Conservation (phyloP, 2,888 invertebrate species). For the Nomada fucata region DNA sequence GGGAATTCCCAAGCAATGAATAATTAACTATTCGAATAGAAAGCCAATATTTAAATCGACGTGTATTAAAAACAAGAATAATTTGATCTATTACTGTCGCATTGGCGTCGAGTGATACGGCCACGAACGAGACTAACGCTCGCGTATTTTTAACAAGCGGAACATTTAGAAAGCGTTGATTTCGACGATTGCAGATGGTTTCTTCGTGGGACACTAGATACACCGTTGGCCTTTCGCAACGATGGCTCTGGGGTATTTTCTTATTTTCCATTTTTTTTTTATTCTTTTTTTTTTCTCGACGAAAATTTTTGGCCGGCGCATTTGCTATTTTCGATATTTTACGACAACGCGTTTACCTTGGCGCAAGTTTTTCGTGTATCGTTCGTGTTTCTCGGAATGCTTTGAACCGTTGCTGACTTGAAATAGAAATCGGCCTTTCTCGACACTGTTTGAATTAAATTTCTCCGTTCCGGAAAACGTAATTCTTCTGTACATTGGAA, state of each 20-base stretch:
- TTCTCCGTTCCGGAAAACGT: conserved; percentile 44
- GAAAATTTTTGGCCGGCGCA: neutral
- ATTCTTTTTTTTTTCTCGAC: neutral
- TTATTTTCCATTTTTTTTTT: neutral
- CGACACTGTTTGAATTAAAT: conserved; percentile 31
- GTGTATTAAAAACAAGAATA: conserved; percentile 4
- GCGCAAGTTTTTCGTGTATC: conserved; percentile 10
- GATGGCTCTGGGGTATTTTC: neutral
- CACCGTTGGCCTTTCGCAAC: neutral
- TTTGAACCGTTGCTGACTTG: conserved; percentile 20
- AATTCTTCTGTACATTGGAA: conserved; percentile 21
- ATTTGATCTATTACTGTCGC: neutral
- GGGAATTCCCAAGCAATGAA: neutral
- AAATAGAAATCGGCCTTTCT: conserved; percentile 54
- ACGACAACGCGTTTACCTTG: neutral
- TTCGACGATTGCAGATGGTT: conserved; percentile 31
- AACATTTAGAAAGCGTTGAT: conserved; percentile 51
- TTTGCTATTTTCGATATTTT: conserved; percentile 10
- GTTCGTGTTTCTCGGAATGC: conserved; percentile 24
- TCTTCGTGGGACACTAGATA: conserved; percentile 16
- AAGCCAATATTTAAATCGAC: neutral
- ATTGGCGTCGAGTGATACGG: conserved; percentile 1
- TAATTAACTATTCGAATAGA: neutral
- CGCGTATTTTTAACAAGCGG: conserved; percentile 46
- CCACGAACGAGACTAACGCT: conserved; percentile 11